These are phyloP conservation scores for Oryzias dopingdopingensis DNA, from an alignment of 2,797 vertebrate genomes.

Conservation along the genomic window DNA sequence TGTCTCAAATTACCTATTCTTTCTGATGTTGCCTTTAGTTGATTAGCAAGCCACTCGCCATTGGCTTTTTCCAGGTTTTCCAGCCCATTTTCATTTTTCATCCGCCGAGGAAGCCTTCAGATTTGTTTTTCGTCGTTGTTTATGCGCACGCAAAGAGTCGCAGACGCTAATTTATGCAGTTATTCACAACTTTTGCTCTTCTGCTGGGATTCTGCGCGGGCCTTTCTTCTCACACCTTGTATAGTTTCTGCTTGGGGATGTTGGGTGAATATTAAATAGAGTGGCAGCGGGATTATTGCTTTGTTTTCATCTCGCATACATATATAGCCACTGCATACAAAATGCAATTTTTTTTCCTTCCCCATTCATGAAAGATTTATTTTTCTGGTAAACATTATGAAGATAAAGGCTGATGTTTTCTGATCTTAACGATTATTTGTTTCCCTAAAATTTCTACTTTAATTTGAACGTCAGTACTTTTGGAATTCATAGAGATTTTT, in stretches of 20 bases:
- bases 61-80: constrained; percentile 74
- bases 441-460: constrained; percentile 30
- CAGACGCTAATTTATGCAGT: constrained; percentile 56
- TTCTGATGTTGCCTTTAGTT: constrained; percentile 83
- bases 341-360: constrained; percentile 12
- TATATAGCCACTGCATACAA: constrained; percentile 33
- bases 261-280: constrained; percentile 63
- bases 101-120: constrained; percentile 34
- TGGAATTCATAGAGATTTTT: constrained; percentile 29
- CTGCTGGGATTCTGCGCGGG: constrained; percentile 28
- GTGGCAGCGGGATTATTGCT: constrained; percentile 49
- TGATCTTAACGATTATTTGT: constrained; percentile 9
- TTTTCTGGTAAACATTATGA: constrained; percentile 47
- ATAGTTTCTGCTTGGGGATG: constrained; percentile 53
- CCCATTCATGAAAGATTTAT: constrained; percentile 65
- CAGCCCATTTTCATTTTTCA: constrained; percentile 51
- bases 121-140: constrained; percentile 47
- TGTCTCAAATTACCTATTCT: constrained; percentile 84
- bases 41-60: constrained; percentile 78
- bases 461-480: constrained; percentile 51
- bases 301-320: constrained; percentile 54
- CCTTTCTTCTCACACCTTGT: constrained; percentile 60
- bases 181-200: constrained; percentile 53
- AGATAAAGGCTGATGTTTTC: constrained; percentile 16
- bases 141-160: constrained; percentile 27